Percentiles rank a stretch among this genome's conserved stretches.
Conservation (phyloP, 37 sponge, comb jelly and placozoan species). For the Geodia barretti region DNA sequence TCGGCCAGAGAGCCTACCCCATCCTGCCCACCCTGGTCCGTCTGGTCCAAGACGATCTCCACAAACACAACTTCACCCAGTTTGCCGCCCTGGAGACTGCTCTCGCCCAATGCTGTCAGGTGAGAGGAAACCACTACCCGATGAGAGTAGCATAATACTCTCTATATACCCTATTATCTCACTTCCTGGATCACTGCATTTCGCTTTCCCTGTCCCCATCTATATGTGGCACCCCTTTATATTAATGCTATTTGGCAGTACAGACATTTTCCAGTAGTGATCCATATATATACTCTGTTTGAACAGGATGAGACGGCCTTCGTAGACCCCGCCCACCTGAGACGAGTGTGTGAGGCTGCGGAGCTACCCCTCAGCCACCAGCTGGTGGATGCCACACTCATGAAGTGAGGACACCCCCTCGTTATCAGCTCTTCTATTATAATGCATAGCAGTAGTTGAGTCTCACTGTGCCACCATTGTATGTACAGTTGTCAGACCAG, state of each 20-base stretch:
- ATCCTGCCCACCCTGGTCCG: constrained; percentile 48
- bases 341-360: constrained; percentile 25
- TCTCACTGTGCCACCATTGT: neutral
- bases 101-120: neutral
- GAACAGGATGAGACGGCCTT: constrained; percentile 44
- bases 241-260: no score
- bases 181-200: no score
- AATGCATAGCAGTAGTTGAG: neutral
- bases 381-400: constrained; percentile 68
- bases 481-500: constrained; percentile 49
- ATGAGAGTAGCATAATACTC: neutral
- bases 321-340: constrained; percentile 31
- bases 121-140: no score
- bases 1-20: constrained; percentile 64
- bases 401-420: constrained; percentile 59
- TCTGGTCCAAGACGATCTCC: constrained; percentile 59
- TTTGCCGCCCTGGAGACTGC: constrained; percentile 24
- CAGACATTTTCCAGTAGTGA: neutral
- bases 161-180: no score
- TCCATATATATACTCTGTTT: neutral
- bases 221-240: no score
- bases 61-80: constrained; percentile 50
- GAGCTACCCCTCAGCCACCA: constrained; percentile 71
- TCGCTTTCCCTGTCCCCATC: no score
- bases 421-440: neutral